Evolutionary conservation across 2,797 vertebrate species (phyloP).

Genomic region (Pangasius sanitwongsei): DNA sequence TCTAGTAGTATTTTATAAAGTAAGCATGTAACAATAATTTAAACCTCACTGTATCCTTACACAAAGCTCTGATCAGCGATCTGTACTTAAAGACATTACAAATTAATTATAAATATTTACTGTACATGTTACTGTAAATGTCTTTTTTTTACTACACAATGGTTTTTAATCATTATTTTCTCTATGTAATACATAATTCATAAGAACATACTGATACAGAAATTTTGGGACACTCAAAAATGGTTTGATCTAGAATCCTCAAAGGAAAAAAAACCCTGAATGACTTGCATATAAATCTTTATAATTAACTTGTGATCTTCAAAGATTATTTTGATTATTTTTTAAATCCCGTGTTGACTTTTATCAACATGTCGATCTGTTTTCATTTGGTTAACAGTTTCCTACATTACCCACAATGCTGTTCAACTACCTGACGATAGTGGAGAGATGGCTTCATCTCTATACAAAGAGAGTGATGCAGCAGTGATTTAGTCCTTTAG

Average conservation of each 20-base stretch:
- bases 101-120: not conserved
- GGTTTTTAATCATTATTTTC: not conserved
- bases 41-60: not conserved
- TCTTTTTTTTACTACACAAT: not conserved
- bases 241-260: not conserved
- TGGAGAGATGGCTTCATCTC: not conserved
- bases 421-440: not conserved
- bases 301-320: not conserved
- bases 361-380: not conserved
- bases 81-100: not conserved
- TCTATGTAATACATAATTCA: not conserved
- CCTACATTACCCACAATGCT: not conserved
- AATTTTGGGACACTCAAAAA: not conserved
- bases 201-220: not conserved
- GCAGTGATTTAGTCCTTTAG: not conserved
- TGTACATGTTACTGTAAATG: not conserved
- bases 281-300: not conserved
- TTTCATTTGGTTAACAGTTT: not conserved
- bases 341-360: not conserved
- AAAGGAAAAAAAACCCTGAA: not conserved
- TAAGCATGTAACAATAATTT: not conserved
- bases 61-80: not conserved
- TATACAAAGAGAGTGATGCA: not conserved
- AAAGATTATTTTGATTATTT: not conserved
- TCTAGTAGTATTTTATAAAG: not conserved